Conservation (phyloP, 2,113 vertebrate genomes). For the Nothocercus nigrocapillus region DNA sequence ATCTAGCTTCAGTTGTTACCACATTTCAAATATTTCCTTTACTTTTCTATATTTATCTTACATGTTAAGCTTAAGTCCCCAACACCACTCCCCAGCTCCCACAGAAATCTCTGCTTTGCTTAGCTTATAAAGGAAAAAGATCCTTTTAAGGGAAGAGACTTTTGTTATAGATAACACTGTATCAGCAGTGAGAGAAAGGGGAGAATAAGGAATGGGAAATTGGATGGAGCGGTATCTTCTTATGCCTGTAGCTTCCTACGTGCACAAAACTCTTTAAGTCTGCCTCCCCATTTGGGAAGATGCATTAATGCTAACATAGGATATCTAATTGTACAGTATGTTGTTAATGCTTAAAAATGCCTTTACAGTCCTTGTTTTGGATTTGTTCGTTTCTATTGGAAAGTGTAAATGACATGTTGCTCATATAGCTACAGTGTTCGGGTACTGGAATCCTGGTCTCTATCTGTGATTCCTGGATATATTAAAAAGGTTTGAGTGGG, state of each 20-base stretch:
- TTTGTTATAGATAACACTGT: background rate
- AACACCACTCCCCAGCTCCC: background rate
- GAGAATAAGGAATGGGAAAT: background rate
- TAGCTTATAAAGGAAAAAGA: background rate
- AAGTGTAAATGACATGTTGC: background rate
- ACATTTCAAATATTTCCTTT: conserved; percentile 36
- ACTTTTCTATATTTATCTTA: conserved; percentile 56
- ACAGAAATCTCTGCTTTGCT: conserved; percentile 57
- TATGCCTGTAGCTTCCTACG: background rate
- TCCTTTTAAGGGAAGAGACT: conserved; percentile 15
- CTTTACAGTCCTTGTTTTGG: background rate
- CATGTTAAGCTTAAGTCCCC: conserved; percentile 18
- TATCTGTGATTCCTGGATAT: background rate
- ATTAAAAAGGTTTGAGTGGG: background rate
- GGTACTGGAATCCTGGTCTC: background rate
- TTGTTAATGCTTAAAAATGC: background rate
- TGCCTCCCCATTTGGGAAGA: background rate
- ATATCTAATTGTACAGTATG: background rate
- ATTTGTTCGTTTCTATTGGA: background rate
- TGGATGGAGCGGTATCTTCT: background rate
- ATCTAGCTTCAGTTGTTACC: conserved; percentile 27
- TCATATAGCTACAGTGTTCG: background rate
- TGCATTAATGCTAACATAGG: background rate
- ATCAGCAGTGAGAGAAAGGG: background rate
- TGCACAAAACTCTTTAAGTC: background rate